A percentile compares a stretch with the other conserved stretches of the same genome.
Evolutionary conservation across 1,140 invertebrate species (phyloP).

Genomic region (Anastrepha ludens): DNA sequence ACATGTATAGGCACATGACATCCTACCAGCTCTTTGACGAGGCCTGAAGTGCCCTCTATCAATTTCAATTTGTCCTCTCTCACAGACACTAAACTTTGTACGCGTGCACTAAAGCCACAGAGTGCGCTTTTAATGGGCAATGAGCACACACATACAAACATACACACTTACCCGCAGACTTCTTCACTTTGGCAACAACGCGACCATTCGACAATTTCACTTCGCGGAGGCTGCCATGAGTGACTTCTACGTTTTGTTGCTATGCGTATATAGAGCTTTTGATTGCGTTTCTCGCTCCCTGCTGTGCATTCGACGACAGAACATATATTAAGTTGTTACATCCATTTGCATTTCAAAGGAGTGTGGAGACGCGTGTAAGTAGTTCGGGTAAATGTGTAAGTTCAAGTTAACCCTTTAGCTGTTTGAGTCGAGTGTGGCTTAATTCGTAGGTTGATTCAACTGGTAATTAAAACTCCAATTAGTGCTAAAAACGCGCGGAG

Average conservation of each 20-base stretch:
- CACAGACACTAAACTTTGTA: background rate
- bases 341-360: constrained; percentile 16
- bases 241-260: constrained; percentile 13
- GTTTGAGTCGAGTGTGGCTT: too few relatives aligned
- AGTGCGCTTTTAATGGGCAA: constrained; percentile 28
- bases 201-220: constrained; percentile 14
- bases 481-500: too few relatives aligned
- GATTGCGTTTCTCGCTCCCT: constrained; percentile 5
- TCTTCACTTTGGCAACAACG: background rate
- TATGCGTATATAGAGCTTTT: background rate
- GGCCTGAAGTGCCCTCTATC: constrained; percentile 29
- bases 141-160: background rate
- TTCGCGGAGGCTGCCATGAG: background rate
- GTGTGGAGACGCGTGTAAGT: background rate
- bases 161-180: background rate
- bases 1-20: background rate
- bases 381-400: background rate
- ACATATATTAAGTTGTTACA: constrained; percentile 22
- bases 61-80: constrained; percentile 27
- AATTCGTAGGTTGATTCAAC: too few relatives aligned
- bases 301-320: constrained; percentile 6
- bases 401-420: too few relatives aligned
- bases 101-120: background rate
- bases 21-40: background rate
- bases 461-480: too few relatives aligned